Conservation (phyloP, 2,797 vertebrate genomes). For the Xenopus petersii region DNA sequence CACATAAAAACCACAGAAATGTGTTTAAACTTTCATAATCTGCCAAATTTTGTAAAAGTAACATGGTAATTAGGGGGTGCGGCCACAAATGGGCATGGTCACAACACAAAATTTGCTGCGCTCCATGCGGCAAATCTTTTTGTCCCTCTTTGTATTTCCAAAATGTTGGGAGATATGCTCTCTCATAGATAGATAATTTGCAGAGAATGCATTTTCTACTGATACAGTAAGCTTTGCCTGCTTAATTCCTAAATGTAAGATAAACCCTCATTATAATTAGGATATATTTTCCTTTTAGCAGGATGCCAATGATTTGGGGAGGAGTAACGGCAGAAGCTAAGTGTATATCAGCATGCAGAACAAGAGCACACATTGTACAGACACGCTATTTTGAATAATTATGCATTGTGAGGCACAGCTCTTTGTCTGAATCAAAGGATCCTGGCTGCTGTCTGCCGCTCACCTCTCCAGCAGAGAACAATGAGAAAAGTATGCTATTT, state of each 20-base stretch:
- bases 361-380: not conserved
- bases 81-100: too few species aligned
- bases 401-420: slow-evolving; percentile 1
- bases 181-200: too few species aligned
- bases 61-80: too few species aligned
- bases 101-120: too few species aligned
- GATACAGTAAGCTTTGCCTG: too few species aligned
- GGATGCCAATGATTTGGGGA: not conserved
- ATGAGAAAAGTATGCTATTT: not conserved
- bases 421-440: slow-evolving; percentile 9
- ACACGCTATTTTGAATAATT: slow-evolving; percentile 1
- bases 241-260: not conserved
- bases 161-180: too few species aligned
- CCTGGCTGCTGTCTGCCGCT: not conserved
- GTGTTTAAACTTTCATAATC: too few species aligned
- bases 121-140: too few species aligned
- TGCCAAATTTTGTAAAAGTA: too few species aligned
- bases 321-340: not conserved
- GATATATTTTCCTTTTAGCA: not conserved
- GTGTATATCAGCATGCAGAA: not conserved
- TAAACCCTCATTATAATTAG: not conserved
- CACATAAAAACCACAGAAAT: too few species aligned
- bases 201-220: too few species aligned
- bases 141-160: too few species aligned
- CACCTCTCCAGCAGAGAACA: slow-evolving; percentile 14